A percentile compares a stretch with the other conserved stretches of the same genome.
phyloP scores from a whole-genome alignment of 2,888 invertebrate genomes.

The Diarsia mendica region DNA sequence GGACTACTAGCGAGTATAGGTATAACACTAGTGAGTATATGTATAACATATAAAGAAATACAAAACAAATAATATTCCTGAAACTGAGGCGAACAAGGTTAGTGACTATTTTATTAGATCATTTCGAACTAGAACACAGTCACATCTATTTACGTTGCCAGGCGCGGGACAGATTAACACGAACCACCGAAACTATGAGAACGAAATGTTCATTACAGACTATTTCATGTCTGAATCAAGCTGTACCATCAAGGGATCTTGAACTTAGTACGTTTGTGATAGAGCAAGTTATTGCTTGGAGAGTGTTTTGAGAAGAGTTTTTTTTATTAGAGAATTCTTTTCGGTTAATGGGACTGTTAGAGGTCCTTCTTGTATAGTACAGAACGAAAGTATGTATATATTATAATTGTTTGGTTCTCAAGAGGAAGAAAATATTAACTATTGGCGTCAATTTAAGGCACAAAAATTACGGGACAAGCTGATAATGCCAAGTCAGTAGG shows the following conservation, averaged over 20 bases:
- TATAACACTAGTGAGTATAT: no score
- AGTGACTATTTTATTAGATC: slow-evolving; percentile 36
- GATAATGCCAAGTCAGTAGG: background rate
- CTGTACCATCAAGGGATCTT: background rate
- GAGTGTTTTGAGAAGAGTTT: slow-evolving; percentile 31
- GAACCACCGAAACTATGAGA: slow-evolving; percentile 58
- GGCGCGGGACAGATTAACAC: slow-evolving; percentile 61
- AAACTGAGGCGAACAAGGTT: slow-evolving; percentile 28
- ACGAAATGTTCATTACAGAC: slow-evolving; percentile 67
- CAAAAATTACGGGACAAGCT: no score
- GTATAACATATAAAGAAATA: no score
- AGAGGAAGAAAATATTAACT: no score
- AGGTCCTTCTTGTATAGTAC: slow-evolving; percentile 46
- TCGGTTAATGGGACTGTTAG: slow-evolving; percentile 47
- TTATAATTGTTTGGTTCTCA: slow-evolving; percentile 18
- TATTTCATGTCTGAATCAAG: slow-evolving; percentile 59
- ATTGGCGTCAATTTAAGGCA: no score
- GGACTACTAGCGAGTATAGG: no score
- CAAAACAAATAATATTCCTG: slow-evolving; percentile 5
- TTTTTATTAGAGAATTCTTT: slow-evolving; percentile 51
- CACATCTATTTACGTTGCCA: slow-evolving; percentile 60
- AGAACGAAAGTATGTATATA: slow-evolving; percentile 28
- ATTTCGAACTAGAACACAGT: slow-evolving; percentile 37
- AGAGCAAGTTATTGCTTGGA: slow-evolving; percentile 25
- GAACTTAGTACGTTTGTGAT: background rate